phyloP scores from a whole-genome alignment of 2,888 invertebrate species.

The Sarcophaga variegata region DNA sequence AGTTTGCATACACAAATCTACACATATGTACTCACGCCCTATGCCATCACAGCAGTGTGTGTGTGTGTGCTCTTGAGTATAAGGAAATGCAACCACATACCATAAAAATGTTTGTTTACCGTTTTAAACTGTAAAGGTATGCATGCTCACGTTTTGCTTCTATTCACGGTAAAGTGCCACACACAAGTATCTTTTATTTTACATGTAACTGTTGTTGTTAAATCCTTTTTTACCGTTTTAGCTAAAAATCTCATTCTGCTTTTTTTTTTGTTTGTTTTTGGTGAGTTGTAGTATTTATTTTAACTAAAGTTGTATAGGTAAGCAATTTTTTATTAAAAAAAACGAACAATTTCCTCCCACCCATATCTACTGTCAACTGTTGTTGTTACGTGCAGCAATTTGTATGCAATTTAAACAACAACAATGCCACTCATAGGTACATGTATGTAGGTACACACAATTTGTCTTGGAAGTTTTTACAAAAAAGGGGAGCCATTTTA shows the following conservation, averaged over 20 bases:
- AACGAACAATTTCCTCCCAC: neutral
- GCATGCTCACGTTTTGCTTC: slow-evolving; percentile 59
- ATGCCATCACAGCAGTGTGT: neutral
- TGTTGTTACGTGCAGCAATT: slow-evolving; percentile 71
- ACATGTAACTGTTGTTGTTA: neutral
- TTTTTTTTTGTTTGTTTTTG: neutral
- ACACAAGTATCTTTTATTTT: neutral
- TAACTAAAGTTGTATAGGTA: slow-evolving; percentile 24
- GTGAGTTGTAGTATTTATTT: slow-evolving; percentile 41
- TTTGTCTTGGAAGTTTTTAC: neutral
- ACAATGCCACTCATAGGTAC: slow-evolving; percentile 35
- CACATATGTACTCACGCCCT: neutral
- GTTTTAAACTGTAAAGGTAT: slow-evolving; percentile 52
- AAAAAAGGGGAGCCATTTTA: neutral
- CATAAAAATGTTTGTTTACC: slow-evolving; percentile 51
- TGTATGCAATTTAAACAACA: slow-evolving; percentile 71
- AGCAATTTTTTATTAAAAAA: neutral
- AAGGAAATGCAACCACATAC: slow-evolving; percentile 64
- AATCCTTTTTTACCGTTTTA: slow-evolving; percentile 20
- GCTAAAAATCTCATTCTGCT: neutral
- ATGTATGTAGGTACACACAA: neutral
- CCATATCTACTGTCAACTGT: slow-evolving; percentile 69
- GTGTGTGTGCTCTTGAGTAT: slow-evolving; percentile 16
- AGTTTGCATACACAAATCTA: slow-evolving; percentile 13
- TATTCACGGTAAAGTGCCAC: slow-evolving; percentile 36